Percentiles rank a stretch among this genome's conserved stretches.
These are phyloP conservation scores for Electrophaes corylata DNA, from an alignment of 2,888 invertebrate species.

Conservation along the genomic window DNA sequence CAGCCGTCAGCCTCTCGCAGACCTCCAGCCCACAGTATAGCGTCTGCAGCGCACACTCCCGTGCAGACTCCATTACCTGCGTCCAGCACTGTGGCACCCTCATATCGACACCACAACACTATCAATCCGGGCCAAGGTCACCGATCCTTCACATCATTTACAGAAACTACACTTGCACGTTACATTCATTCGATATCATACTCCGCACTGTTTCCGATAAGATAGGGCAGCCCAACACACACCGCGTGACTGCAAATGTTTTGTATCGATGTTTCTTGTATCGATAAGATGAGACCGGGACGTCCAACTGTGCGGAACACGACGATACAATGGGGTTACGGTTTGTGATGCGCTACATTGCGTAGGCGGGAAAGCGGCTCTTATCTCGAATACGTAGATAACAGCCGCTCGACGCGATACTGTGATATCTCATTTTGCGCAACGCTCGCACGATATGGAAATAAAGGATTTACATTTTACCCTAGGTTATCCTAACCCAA, in stretches of 20 bases:
- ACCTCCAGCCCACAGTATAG: constrained; percentile 63
- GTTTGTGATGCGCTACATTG: constrained; percentile 47
- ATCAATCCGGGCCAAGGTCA: constrained; percentile 42
- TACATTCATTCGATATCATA: constrained; percentile 41
- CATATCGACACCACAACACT: constrained; percentile 51
- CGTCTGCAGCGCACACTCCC: constrained; percentile 65
- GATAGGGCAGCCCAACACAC: constrained; percentile 51
- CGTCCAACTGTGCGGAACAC: constrained; percentile 58
- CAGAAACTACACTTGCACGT: constrained; percentile 42
- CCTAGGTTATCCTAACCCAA: constrained; percentile 20
- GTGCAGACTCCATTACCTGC: constrained; percentile 60
- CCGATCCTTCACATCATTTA: constrained; percentile 36
- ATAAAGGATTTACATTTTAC: constrained; percentile 19
- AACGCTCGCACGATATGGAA: constrained; percentile 28
- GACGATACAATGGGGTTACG: constrained; percentile 28
- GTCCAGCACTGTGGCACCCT: constrained; percentile 57
- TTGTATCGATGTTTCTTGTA: constrained; percentile 58
- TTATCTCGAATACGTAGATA: constrained; percentile 63
- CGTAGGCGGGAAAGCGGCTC: constrained; percentile 48
- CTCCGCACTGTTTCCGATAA: constrained; percentile 52
- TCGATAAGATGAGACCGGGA: constrained; percentile 66
- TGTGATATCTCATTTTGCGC: constrained; percentile 22
- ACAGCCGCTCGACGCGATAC: constrained; percentile 36
- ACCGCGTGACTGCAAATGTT: constrained; percentile 64
- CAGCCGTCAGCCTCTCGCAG: constrained; percentile 61